phyloP scores from a whole-genome alignment of 1,140 invertebrate species.

The Doryteuthis pealeii region DNA sequence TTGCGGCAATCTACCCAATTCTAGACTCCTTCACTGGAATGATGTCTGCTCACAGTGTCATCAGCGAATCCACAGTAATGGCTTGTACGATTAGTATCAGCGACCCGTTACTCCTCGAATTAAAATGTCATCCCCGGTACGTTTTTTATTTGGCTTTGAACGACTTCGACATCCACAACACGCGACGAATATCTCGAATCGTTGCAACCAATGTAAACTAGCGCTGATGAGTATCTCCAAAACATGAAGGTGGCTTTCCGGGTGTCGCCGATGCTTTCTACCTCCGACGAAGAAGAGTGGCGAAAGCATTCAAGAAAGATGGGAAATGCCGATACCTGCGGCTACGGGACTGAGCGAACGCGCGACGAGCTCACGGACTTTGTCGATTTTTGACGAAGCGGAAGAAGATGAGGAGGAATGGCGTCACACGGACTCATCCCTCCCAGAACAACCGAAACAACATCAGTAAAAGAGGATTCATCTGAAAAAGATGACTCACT shows the following conservation, averaged over 20 bases:
- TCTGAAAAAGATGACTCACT: too few relatives aligned
- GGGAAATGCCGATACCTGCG: background rate
- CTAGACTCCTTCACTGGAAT: constrained; percentile 20
- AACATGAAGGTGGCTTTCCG: constrained; percentile 27
- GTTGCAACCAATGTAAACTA: constrained; percentile 24
- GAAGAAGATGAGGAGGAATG: too few relatives aligned
- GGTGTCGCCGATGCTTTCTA: constrained; percentile 14
- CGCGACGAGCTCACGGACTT: too few relatives aligned
- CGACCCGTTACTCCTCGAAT: constrained; percentile 20
- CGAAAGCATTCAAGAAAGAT: background rate
- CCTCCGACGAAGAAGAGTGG: background rate
- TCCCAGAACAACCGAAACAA: too few relatives aligned
- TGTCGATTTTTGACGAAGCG: too few relatives aligned
- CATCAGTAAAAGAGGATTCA: too few relatives aligned
- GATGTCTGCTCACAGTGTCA: constrained; percentile 16
- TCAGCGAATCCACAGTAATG: constrained; percentile 22
- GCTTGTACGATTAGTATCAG: constrained; percentile 21
- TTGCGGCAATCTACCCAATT: constrained; percentile 23
- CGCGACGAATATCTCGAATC: constrained; percentile 21
- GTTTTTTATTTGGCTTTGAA: constrained; percentile 28
- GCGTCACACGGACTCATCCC: too few relatives aligned
- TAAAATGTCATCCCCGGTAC: constrained; percentile 20
- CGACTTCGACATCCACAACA: constrained; percentile 19
- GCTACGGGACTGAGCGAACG: too few relatives aligned
- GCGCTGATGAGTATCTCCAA: constrained; percentile 25